Base-by-base conservation (phyloP, 2,888 invertebrate genomes). In the Rhodophaea formosa region DNA sequence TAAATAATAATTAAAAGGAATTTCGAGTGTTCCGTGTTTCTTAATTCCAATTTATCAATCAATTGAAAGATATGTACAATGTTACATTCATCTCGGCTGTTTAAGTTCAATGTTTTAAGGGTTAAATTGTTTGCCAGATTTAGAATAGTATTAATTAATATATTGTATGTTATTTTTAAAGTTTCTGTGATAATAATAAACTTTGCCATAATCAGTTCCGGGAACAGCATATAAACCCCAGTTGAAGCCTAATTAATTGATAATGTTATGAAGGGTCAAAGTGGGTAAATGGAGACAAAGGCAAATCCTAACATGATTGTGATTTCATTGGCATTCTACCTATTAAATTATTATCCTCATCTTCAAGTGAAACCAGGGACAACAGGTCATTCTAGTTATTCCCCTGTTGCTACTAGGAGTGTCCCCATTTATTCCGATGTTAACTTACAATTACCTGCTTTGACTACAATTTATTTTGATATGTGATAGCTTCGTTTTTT, bases 161-260 rank as follows among this genome's bases (percentile, higher is more conserved):
- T 69, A 68, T 67, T 68, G 60, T 59, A 62, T 69, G 59, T 65
- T 68, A 70, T 69, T 67, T 74, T 65, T 65, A 70, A 69, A 68
- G 66, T 75, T 74, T 69, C 83, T 83, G 84, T 84, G 83, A 84
- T 84, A 82, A 75, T 73, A 74, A 71, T 68, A 65, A 68, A 74
- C 71, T 78, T 70, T 74, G 77, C 80, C 79, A 65, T 65, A 62
- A 43, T 49, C 47, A 46, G 35, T 35, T 47, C 29, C 56, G 47
- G 15, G 15, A 44, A 59, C 16, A 57, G 29, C 42, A 58, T 35
- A 59, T 57, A 32, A 23, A 56, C 35, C 56, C 57, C 53, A 59
- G 62, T 57, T 53, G 52, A 55, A 39, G 56, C 56, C 56, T 56
- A 47, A 56, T 35, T 51, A 57, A 44, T 44, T 15, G 49, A 17